phyloP scores from a whole-genome alignment of 2,888 invertebrate genomes.

The Sialis lutaria region DNA sequence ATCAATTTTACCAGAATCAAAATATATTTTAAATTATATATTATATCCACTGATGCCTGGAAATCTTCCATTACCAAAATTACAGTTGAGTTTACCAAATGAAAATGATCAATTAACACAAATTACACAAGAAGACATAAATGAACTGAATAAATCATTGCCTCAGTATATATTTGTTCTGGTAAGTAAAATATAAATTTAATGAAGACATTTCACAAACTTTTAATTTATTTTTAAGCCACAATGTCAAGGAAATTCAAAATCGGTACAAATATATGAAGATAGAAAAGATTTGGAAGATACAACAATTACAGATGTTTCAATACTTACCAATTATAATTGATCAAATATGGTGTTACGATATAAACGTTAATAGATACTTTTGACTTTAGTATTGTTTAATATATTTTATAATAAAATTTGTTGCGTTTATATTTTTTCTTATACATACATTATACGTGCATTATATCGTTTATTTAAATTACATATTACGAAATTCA shows the following conservation, averaged over 20 bases:
- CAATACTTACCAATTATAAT: too few relatives aligned
- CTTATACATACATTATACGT: background rate
- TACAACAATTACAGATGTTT: too few relatives aligned
- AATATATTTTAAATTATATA: conserved; percentile 50
- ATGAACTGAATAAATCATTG: conserved; percentile 37
- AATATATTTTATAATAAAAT: too few relatives aligned
- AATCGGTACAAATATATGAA: too few relatives aligned
- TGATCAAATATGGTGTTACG: too few relatives aligned
- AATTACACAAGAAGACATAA: conserved; percentile 29
- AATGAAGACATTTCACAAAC: background rate
- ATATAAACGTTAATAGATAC: too few relatives aligned
- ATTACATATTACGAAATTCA: too few relatives aligned
- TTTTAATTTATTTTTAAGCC: too few relatives aligned
- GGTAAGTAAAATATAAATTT: conserved; percentile 22
- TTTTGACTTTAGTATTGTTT: too few relatives aligned
- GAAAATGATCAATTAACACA: conserved; percentile 17
- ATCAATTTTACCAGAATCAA: conserved; percentile 41
- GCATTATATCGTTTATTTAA: background rate
- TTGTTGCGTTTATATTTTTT: background rate
- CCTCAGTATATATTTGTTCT: conserved; percentile 48
- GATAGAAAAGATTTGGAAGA: too few relatives aligned
- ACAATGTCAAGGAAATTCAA: too few relatives aligned
- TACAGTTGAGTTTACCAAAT: conserved; percentile 31
- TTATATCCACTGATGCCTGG: conserved; percentile 63
- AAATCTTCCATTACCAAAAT: conserved; percentile 47